Evolutionary conservation across 1,140 invertebrate species (phyloP).

Genomic region (Lepidurus apus): DNA sequence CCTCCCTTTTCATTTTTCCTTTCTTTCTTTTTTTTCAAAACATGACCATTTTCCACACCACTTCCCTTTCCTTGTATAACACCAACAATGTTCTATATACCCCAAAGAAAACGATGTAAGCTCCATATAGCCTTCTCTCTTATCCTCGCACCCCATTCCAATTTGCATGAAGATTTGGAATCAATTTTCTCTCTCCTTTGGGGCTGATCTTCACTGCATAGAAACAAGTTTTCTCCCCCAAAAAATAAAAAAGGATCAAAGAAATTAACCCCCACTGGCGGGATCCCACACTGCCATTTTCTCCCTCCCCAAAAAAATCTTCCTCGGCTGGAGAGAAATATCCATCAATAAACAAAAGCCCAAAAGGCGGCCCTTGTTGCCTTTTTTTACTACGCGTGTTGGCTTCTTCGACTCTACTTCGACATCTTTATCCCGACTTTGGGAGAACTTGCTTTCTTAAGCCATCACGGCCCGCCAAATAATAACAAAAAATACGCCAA

Average conservation of each 20-base stretch:
- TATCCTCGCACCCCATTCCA: not conserved
- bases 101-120: too few relatives aligned
- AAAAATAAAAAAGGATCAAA: not conserved
- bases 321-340: not conserved
- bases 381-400: not conserved
- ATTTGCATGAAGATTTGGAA: slow-evolving; percentile 19
- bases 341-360: slow-evolving; percentile 6
- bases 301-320: not conserved
- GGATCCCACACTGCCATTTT: slow-evolving; percentile 1
- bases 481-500: not conserved
- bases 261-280: slow-evolving; percentile 10
- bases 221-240: not conserved
- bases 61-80: too few relatives aligned
- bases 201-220: slow-evolving; percentile 3
- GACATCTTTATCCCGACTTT: slow-evolving; percentile 15
- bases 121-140: too few relatives aligned
- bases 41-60: too few relatives aligned
- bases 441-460: slow-evolving; percentile 8
- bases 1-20: not conserved
- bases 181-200: slow-evolving; percentile 1
- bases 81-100: too few relatives aligned
- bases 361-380: not conserved
- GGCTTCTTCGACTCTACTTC: not conserved
- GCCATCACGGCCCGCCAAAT: not conserved
- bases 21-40: not conserved